A percentile compares a stretch with the other conserved stretches of the same genome.
phyloP scores from a whole-genome alignment of 2,797 vertebrate genomes.

The Schizothorax lantsangensis region DNA sequence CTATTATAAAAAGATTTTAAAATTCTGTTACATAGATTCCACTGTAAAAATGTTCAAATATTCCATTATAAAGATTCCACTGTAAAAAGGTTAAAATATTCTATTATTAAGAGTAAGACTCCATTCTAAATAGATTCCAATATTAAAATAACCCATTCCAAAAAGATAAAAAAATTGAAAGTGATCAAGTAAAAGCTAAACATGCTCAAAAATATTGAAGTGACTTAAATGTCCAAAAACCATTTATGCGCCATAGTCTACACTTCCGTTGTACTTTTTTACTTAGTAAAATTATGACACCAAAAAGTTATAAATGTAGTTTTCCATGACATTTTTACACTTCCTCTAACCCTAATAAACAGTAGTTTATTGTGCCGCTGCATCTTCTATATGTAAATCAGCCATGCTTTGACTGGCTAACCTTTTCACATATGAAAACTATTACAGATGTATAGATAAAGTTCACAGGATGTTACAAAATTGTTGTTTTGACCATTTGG shows the following conservation, averaged over 20 bases:
- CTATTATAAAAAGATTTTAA: background rate
- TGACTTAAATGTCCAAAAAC: background rate
- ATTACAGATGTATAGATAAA: background rate
- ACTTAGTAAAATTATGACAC: background rate
- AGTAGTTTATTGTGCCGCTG: slow-evolving; percentile 2
- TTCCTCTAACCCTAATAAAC: background rate
- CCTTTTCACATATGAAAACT: background rate
- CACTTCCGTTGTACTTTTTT: background rate
- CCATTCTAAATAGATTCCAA: background rate
- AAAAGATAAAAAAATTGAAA: background rate
- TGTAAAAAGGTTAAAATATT: background rate
- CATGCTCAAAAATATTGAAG: background rate
- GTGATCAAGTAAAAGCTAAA: background rate
- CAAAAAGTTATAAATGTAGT: background rate
- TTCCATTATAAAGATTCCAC: background rate
- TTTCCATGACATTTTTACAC: background rate
- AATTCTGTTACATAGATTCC: background rate
- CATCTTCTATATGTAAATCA: background rate
- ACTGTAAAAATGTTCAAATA: background rate
- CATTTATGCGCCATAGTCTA: background rate
- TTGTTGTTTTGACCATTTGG: background rate
- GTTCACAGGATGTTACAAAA: background rate
- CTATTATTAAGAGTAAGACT: background rate
- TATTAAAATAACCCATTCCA: background rate
- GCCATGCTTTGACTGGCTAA: background rate